A percentile compares a stretch with the other conserved stretches of the same genome.
Conservation (phyloP, 2,797 vertebrate genomes). For the Synanceia verrucosa region DNA sequence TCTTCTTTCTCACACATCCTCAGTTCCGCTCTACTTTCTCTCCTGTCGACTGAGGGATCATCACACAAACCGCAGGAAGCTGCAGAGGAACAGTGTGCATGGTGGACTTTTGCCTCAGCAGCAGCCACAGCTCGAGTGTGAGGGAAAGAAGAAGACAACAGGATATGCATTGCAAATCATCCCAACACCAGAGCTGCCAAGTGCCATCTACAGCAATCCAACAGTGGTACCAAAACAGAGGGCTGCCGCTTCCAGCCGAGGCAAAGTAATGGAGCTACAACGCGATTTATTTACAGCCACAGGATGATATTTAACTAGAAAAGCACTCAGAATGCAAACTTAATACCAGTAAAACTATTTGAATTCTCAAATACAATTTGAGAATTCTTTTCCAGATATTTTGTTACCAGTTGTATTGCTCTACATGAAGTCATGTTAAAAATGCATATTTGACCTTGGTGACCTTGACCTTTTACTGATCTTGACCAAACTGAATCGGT, state of each 20-base stretch:
- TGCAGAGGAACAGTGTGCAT: constrained; percentile 1
- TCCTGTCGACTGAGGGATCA: constrained; percentile 14
- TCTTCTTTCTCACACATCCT: constrained; percentile 23
- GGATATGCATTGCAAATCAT: constrained; percentile 57
- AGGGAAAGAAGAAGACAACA: constrained; percentile 8
- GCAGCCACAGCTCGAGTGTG: constrained; percentile 5
- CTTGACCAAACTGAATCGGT: no score
- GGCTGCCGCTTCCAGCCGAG: not conserved
- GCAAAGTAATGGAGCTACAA: constrained; percentile 1
- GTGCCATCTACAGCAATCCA: constrained; percentile 21
- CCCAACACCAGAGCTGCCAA: constrained; percentile 35
- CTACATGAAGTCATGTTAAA: no score
- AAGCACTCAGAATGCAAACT: no score
- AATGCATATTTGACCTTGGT: no score
- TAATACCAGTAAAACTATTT: no score
- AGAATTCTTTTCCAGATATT: no score
- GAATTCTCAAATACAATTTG: no score
- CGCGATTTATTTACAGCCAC: not conserved
- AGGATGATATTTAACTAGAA: constrained; percentile 17
- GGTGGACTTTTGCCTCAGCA: constrained; percentile 48
- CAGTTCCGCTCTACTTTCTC: constrained; percentile 5
- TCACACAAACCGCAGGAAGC: constrained; percentile 32
- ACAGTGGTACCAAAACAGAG: constrained; percentile 32
- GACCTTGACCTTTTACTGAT: no score
- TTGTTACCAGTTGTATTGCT: no score